These are phyloP conservation scores for Papilio elwesi DNA, from an alignment of 2,888 invertebrate genomes.

Conservation along the genomic window DNA sequence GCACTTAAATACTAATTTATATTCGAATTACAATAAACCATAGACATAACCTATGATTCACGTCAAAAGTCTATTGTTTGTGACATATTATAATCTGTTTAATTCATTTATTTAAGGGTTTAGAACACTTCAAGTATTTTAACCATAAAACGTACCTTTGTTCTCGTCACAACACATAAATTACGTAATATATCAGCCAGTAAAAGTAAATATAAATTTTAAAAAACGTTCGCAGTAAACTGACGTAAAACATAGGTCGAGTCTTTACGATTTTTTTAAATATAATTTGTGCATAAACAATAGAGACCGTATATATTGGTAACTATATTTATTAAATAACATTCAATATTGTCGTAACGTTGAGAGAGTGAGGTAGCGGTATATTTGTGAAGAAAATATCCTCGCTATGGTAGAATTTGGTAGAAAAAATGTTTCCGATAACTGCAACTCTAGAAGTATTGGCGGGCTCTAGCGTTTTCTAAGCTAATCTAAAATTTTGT, in stretches of 20 bases:
- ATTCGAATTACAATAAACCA: slow-evolving; percentile 28
- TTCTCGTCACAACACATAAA: not conserved
- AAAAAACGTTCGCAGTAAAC: not conserved
- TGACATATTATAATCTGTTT: no score
- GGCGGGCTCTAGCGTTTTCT: slow-evolving; percentile 79
- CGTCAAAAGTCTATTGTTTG: not conserved
- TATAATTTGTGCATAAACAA: slow-evolving; percentile 37
- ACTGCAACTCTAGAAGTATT: slow-evolving; percentile 30
- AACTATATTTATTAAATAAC: slow-evolving; percentile 20
- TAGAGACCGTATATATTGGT: slow-evolving; percentile 33
- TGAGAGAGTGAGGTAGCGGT: slow-evolving; percentile 41
- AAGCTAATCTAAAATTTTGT: slow-evolving; percentile 67
- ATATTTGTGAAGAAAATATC: slow-evolving; percentile 37
- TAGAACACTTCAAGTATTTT: no score
- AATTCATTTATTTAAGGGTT: no score
- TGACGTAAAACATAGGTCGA: not conserved
- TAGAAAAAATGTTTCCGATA: slow-evolving; percentile 36
- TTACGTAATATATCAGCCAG: not conserved
- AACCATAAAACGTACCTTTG: no score
- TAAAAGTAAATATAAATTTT: not conserved
- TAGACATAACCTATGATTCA: slow-evolving; percentile 14
- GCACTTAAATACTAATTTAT: slow-evolving; percentile 45
- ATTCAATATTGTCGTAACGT: slow-evolving; percentile 32
- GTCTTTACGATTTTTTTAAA: slow-evolving; percentile 13
- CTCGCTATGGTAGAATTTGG: slow-evolving; percentile 24